Conservation (phyloP, 2,888 invertebrate genomes). For the Sycophila texana region DNA sequence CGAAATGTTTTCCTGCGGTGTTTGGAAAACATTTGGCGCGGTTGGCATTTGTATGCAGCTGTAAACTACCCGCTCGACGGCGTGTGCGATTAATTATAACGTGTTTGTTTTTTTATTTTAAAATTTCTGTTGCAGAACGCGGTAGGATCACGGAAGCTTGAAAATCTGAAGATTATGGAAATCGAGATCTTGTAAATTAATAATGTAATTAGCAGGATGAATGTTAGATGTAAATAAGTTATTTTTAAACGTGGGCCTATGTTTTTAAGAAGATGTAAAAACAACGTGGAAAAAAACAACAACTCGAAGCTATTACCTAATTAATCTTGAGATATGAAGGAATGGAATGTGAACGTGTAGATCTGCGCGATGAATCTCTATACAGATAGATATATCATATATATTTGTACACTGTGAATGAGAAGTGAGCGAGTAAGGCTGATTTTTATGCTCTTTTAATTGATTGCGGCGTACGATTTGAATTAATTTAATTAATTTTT, state of each 20-base stretch:
- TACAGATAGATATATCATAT: slow-evolving; percentile 22
- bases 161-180: background rate
- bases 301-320: background rate
- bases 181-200: slow-evolving; percentile 6
- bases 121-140: slow-evolving; percentile 32
- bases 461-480: background rate
- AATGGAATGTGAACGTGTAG: background rate
- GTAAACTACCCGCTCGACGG: background rate
- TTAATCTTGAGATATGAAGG: slow-evolving; percentile 14
- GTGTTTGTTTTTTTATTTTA: background rate
- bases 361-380: slow-evolving; percentile 8
- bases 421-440: slow-evolving; percentile 1
- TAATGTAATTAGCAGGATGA: slow-evolving; percentile 4
- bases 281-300: background rate
- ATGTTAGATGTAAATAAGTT: slow-evolving; percentile 3
- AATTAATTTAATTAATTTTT: slow-evolving; percentile 25
- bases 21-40: background rate
- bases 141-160: background rate
- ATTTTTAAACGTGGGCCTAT: slow-evolving; percentile 12
- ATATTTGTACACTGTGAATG: slow-evolving; percentile 1
- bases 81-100: too few relatives aligned
- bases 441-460: background rate
- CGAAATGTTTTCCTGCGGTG: background rate
- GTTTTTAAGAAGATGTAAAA: background rate
- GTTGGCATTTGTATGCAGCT: background rate